These are phyloP conservation scores for Ganaspis sp. DNA, from an alignment of 1,140 invertebrate genomes.

Conservation along the genomic window DNA sequence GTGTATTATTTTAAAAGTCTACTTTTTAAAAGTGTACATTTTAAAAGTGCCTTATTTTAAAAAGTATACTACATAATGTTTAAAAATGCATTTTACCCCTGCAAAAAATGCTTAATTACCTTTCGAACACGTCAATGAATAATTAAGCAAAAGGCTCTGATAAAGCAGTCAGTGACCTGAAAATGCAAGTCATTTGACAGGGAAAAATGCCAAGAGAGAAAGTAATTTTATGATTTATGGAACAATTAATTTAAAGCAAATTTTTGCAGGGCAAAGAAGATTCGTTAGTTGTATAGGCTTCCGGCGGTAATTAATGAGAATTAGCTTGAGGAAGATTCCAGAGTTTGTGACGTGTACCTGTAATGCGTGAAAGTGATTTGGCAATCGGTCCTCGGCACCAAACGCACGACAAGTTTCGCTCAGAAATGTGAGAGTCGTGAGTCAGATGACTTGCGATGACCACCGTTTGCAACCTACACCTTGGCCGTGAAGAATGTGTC, in stretches of 20 bases:
- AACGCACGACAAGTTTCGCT: slow-evolving; percentile 31
- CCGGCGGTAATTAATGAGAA: slow-evolving; percentile 4
- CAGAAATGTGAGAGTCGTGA: slow-evolving; percentile 32
- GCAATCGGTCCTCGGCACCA: slow-evolving; percentile 18
- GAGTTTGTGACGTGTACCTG: not conserved
- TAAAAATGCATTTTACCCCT: no score
- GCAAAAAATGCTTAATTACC: not conserved
- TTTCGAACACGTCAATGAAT: not conserved
- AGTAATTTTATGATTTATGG: slow-evolving; percentile 3
- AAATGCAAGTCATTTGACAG: not conserved
- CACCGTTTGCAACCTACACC: slow-evolving; percentile 42
- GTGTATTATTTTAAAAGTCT: no score
- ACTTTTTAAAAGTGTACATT: no score
- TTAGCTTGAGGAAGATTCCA: not conserved
- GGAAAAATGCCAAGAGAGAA: not conserved
- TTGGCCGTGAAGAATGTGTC: slow-evolving; percentile 48
- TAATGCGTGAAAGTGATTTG: slow-evolving; percentile 56
- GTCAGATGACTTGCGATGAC: slow-evolving; percentile 35
- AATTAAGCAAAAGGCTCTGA: not conserved
- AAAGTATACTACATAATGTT: no score
- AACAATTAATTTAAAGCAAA: not conserved
- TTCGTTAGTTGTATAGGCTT: not conserved
- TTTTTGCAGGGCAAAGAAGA: not conserved
- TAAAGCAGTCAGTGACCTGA: not conserved
- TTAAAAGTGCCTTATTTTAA: no score